Evolutionary conservation across 2,113 vertebrate species (phyloP), one percentile per base, ranked within the genome.

Genomic region (Hemicordylus capensis): DNA sequence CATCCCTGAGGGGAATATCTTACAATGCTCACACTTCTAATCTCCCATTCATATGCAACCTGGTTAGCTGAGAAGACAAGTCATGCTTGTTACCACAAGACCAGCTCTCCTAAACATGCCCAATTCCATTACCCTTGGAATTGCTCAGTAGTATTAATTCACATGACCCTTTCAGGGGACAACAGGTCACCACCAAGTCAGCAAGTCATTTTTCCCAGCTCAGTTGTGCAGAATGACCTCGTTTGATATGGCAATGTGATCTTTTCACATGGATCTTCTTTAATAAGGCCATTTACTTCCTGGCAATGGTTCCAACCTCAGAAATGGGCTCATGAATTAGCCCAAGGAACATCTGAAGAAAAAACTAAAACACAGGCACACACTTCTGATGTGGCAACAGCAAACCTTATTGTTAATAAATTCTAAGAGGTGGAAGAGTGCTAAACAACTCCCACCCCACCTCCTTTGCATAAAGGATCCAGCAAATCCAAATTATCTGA

Each of bases 401-500:
- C 56, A 78, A 70, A 28, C 6, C 20, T 81, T 56, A 17, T 22
- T 28, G 12, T 70, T 81, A 28, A 69, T n/a, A 34, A 19, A 34
- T 20, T 44, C 61, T 11, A 67, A 22, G 14, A 72, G 6, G 24
- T 46, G 19, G 54, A 39, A 61, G n/a, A 4, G 2, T 59, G 54
- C 31, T 46, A 82, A 34, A 10, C 19, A 58, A 48, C 12, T 54
- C 51, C 17, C 51, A 15, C 11, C 51, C 51, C 61, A 34, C 83
- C 34, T 89, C 0, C 51, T 73, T 81, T 15, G 58, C 0, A 0
- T 2, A 54, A 69, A 4, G 76, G 39, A 28, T 83, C 34, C 22
- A 44, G 31, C 14, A 83, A 42, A 58, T 67, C 87, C 51, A 63
- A 73, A 80, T 79, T 87, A 80, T 37, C 1, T 8, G 85, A 80